Percentiles rank a stretch among this genome's conserved stretches.
Conservation (phyloP, 2,113 vertebrate genomes). For the Ptyas mucosa region DNA sequence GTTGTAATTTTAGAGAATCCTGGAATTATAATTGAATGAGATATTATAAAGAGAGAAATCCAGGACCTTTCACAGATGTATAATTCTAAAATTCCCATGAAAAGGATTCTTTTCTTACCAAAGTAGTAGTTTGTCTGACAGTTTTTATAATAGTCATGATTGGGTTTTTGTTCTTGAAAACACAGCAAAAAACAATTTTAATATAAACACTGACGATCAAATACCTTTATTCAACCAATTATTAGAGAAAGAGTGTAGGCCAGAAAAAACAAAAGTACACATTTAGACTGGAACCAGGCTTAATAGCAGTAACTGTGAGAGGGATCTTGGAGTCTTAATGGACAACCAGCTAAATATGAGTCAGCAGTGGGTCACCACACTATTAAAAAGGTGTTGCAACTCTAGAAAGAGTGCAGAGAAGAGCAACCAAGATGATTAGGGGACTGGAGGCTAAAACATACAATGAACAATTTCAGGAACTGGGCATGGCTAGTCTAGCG, state of each 20-base stretch:
- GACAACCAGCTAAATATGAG: no score
- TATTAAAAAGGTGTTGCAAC: no score
- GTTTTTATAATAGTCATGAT: neutral
- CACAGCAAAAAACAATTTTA: neutral
- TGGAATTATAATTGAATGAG: neutral
- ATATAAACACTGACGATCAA: neutral
- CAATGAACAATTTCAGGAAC: no score
- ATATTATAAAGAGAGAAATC: neutral
- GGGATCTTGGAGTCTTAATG: no score
- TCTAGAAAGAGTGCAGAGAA: no score
- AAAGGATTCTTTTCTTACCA: neutral
- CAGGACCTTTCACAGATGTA: neutral
- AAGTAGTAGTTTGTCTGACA: neutral
- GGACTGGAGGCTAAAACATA: no score
- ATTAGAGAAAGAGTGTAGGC: slow-evolving; percentile 8
- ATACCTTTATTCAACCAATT: neutral
- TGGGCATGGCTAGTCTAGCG: no score
- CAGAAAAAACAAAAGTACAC: no score
- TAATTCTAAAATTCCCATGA: neutral
- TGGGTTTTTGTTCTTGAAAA: neutral
- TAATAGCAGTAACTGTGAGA: no score
- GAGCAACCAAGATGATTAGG: no score
- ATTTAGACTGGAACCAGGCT: no score
- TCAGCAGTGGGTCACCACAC: no score
- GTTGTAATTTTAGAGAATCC: neutral